phyloP scores from a whole-genome alignment of 2,113 vertebrate species.

The Nycticryphes semicollaris region DNA sequence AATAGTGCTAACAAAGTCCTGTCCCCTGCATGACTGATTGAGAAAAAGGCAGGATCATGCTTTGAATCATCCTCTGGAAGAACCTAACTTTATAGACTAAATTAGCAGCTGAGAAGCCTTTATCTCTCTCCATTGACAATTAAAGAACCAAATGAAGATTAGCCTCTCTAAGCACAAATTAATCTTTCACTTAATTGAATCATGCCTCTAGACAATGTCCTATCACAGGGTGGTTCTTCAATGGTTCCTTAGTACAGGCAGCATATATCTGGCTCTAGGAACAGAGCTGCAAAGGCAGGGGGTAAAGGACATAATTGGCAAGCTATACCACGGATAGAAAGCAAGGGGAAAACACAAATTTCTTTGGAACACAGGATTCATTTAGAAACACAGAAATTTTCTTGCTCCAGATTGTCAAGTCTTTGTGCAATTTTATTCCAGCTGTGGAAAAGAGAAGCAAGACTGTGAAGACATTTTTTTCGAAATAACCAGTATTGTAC shows the following conservation, averaged over 20 bases:
- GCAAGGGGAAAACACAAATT: neutral
- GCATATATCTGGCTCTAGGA: neutral
- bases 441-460: neutral
- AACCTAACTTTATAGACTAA: neutral
- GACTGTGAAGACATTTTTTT: neutral
- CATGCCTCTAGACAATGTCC: neutral
- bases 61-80: neutral
- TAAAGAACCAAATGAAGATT: neutral
- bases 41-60: neutral
- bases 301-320: neutral
- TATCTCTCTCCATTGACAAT: neutral
- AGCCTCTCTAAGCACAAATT: constrained; percentile 11
- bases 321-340: neutral
- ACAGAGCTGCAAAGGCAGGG: neutral
- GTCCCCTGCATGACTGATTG: neutral
- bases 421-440: neutral
- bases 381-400: neutral
- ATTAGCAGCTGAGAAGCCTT: constrained; percentile 2
- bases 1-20: neutral
- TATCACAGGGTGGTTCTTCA: accelerated
- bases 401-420: neutral
- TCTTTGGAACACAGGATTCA: neutral
- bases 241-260: neutral
- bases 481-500: neutral
- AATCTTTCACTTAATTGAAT: constrained; percentile 30